Conservation (phyloP, 2,888 invertebrate species). For the Rotaria sp. region DNA sequence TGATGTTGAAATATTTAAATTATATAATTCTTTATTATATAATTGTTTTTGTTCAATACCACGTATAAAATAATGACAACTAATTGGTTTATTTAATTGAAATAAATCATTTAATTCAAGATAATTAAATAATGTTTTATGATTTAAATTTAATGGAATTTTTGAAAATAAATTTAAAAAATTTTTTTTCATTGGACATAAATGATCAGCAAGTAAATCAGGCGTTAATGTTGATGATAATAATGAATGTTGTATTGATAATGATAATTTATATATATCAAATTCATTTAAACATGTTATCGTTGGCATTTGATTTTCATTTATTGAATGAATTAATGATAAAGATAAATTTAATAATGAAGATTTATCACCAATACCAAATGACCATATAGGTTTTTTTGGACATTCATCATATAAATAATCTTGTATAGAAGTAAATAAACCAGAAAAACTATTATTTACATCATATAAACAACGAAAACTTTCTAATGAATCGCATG, state of each 20-base stretch:
- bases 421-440: background rate
- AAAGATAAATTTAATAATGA: background rate
- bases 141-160: background rate
- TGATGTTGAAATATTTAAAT: background rate
- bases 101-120: background rate
- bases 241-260: constrained; percentile 17
- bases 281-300: background rate
- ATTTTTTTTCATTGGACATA: constrained; percentile 1
- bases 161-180: background rate
- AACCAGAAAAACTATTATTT: constrained; percentile 19
- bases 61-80: constrained; percentile 19
- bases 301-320: constrained; percentile 23
- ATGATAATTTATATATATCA: background rate
- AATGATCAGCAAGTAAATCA: background rate
- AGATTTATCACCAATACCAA: background rate
- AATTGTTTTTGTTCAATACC: background rate
- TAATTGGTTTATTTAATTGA: background rate
- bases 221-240: background rate
- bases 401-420: constrained; percentile 16
- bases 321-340: background rate
- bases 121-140: background rate
- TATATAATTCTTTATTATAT: background rate
- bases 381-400: background rate
- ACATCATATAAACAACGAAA: constrained; percentile 19
- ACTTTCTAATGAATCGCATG: background rate